Evolutionary conservation across 2,113 vertebrate species (phyloP).

Genomic region (Mellivora capensis): DNA sequence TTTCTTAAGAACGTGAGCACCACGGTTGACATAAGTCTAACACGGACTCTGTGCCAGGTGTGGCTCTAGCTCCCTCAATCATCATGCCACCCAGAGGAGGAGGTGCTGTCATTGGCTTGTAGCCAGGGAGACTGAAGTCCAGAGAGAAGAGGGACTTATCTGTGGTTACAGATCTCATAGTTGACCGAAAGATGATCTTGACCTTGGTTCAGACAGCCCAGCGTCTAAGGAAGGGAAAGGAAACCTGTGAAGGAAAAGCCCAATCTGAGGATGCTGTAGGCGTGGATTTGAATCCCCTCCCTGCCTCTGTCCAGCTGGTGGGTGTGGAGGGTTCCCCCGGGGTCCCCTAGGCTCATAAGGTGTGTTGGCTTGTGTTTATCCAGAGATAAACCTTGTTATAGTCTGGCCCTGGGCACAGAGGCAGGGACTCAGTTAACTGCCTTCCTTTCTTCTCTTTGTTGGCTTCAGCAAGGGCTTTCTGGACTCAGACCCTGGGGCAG

Average conservation of each 20-base stretch:
- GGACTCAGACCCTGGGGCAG: neutral
- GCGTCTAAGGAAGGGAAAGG: neutral
- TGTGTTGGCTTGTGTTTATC: neutral
- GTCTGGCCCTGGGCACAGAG: neutral
- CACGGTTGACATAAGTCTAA: rapidly evolving
- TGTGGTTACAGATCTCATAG: neutral
- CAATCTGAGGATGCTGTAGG: rapidly evolving
- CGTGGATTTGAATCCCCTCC: neutral
- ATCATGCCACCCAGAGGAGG: rapidly evolving
- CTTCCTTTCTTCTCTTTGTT: neutral
- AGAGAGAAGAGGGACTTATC: neutral
- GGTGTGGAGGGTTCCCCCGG: rapidly evolving
- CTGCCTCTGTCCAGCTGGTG: neutral
- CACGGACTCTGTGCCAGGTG: neutral
- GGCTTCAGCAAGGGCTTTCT: neutral
- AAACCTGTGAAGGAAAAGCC: neutral
- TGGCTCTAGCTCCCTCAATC: neutral
- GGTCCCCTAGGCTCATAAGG: neutral
- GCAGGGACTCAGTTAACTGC: neutral
- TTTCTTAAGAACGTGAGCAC: neutral
- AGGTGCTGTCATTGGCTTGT: neutral
- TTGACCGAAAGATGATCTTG: neutral
- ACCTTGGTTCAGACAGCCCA: neutral
- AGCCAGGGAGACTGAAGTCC: neutral
- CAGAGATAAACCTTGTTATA: neutral